Evolutionary conservation across 1,140 invertebrate genomes (phyloP).

Genomic region (Chrysomallon squamiferum): DNA sequence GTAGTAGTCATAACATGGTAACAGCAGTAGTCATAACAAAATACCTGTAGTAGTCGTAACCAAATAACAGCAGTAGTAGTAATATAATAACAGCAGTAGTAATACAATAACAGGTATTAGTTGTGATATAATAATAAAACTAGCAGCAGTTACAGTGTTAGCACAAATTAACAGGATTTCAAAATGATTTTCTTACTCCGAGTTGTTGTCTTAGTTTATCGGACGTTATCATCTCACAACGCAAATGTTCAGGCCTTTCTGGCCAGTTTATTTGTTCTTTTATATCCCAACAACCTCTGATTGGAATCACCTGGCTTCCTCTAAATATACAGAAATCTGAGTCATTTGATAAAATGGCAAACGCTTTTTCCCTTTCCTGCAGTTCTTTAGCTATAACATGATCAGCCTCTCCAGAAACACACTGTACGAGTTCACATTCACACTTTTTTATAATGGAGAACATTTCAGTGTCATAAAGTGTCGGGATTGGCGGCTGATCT

Average conservation of each 20-base stretch:
- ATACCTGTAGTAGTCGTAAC: too few species aligned
- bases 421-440: slow-evolving; percentile 47
- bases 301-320: slow-evolving; percentile 45
- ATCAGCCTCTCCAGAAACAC: slow-evolving; percentile 52
- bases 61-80: too few species aligned
- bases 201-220: slow-evolving; percentile 40
- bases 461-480: too few species aligned
- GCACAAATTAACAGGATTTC: too few species aligned
- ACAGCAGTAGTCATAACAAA: too few species aligned
- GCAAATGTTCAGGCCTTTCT: slow-evolving; percentile 25
- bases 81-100: too few species aligned
- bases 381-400: slow-evolving; percentile 47
- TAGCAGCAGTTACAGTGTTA: too few species aligned
- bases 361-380: slow-evolving; percentile 41
- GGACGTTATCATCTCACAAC: slow-evolving; percentile 43
- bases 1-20: too few species aligned
- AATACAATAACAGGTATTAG: too few species aligned
- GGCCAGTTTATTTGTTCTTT: slow-evolving; percentile 50
- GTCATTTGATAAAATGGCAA: slow-evolving; percentile 55
- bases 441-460: slow-evolving; percentile 41
- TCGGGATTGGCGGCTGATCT: too few species aligned
- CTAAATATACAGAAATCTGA: slow-evolving; percentile 59
- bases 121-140: too few species aligned
- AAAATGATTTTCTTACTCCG: too few species aligned
- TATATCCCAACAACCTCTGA: slow-evolving; percentile 50